A percentile compares a stretch with the other conserved stretches of the same genome.
These are phyloP conservation scores for Seriola rivoliana DNA, from an alignment of 2,113 vertebrate species.

Conservation along the genomic window DNA sequence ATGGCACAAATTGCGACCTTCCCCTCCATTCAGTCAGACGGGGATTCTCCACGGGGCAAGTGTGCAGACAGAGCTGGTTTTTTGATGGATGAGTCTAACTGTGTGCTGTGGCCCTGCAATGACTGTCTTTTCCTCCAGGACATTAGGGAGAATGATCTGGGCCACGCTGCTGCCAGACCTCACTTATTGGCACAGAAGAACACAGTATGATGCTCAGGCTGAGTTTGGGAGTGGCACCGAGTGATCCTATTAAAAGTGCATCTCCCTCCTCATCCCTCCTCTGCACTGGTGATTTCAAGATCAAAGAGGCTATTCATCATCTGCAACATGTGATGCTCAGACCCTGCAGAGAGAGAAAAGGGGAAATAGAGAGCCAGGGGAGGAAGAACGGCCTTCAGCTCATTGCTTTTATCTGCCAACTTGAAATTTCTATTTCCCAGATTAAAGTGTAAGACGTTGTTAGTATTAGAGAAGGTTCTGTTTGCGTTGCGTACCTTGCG, in stretches of 20 bases:
- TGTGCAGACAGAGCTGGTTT: constrained; percentile 55
- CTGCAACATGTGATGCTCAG: constrained; percentile 61
- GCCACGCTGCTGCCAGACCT: constrained; percentile 60
- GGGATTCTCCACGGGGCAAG: constrained; percentile 49
- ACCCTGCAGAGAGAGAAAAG: constrained; percentile 22
- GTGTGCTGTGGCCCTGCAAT: constrained; percentile 50
- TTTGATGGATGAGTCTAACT: constrained; percentile 72
- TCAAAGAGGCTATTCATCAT: constrained; percentile 75
- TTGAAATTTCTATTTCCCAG: constrained; percentile 42
- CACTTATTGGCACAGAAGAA: constrained; percentile 62
- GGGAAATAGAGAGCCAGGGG: not conserved
- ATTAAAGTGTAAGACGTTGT: constrained; percentile 29
- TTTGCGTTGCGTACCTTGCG: constrained; percentile 14
- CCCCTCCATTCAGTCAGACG: constrained; percentile 42
- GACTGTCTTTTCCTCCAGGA: constrained; percentile 62
- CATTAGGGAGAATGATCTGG: constrained; percentile 70
- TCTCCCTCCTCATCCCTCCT: constrained; percentile 50
- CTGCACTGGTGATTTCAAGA: constrained; percentile 52
- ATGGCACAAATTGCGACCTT: constrained; percentile 62
- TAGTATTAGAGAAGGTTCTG: constrained; percentile 26
- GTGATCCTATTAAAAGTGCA: constrained; percentile 63
- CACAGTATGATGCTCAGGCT: constrained; percentile 34
- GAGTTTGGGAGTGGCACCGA: constrained; percentile 52
- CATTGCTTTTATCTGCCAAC: constrained; percentile 58
- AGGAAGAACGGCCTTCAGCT: constrained; percentile 38